A percentile compares a stretch with the other conserved stretches of the same genome.
phyloP scores from a whole-genome alignment of 2,888 invertebrate genomes.

The Amiota communis region DNA sequence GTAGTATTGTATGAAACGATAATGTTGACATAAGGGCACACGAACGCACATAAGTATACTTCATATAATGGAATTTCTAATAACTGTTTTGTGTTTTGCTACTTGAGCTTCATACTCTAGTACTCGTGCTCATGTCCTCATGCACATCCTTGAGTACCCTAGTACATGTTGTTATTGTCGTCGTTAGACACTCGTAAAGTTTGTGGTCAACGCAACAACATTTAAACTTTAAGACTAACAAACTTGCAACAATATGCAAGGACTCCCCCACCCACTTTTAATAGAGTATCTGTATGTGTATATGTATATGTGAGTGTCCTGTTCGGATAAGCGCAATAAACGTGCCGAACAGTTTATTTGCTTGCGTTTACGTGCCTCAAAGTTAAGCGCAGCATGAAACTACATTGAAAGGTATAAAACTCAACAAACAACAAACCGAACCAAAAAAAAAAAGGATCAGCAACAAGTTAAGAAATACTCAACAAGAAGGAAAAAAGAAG shows the following conservation, averaged over 20 bases:
- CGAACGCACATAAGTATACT: slow-evolving; percentile 49
- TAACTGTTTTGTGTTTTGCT: slow-evolving; percentile 45
- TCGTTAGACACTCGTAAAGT: slow-evolving; percentile 30
- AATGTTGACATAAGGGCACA: slow-evolving; percentile 53
- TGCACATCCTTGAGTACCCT: slow-evolving; percentile 3
- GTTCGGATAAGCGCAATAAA: slow-evolving; percentile 19
- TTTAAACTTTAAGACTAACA: slow-evolving; percentile 44
- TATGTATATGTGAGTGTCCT: slow-evolving; percentile 12
- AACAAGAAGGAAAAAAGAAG: slow-evolving; percentile 31
- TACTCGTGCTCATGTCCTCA: background rate
- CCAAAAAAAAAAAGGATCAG: background rate
- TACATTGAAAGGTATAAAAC: slow-evolving; percentile 41
- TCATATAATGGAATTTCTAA: slow-evolving; percentile 65
- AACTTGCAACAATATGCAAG: slow-evolving; percentile 25
- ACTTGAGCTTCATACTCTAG: slow-evolving; percentile 5
- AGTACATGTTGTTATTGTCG: slow-evolving; percentile 18
- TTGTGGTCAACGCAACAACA: slow-evolving; percentile 53
- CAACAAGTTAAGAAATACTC: slow-evolving; percentile 7
- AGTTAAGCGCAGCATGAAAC: slow-evolving; percentile 24
- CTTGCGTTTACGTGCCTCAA: slow-evolving; percentile 23
- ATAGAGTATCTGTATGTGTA: background rate
- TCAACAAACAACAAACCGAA: slow-evolving; percentile 33
- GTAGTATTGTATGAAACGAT: slow-evolving; percentile 23
- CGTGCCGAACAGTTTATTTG: slow-evolving; percentile 42
- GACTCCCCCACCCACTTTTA: background rate